Evolutionary conservation across 1,140 invertebrate genomes (phyloP).

Genomic region (Elymnias hypermnestra): DNA sequence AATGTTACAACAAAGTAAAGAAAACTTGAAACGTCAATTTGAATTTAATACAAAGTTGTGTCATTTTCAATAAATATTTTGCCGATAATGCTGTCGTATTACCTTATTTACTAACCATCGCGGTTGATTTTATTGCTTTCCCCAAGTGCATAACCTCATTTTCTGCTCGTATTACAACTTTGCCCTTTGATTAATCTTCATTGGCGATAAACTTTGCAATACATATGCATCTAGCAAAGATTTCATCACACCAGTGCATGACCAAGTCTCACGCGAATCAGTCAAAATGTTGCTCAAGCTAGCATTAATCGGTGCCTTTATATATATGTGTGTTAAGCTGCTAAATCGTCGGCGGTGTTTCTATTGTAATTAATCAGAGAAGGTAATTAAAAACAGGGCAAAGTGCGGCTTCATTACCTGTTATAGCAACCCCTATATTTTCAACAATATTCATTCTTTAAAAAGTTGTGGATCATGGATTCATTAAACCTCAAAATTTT

Average conservation of each 20-base stretch:
- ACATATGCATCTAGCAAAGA: constrained; percentile 25
- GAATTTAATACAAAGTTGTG: too few species aligned
- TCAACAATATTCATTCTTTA: too few species aligned
- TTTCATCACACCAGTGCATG: constrained; percentile 31
- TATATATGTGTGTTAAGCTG: constrained; percentile 60
- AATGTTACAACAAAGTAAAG: too few species aligned
- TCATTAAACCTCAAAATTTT: too few species aligned
- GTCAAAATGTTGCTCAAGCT: constrained; percentile 60
- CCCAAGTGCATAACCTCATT: constrained; percentile 30
- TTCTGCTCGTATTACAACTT: constrained; percentile 15
- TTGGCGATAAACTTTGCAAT: constrained; percentile 38
- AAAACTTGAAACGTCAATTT: too few species aligned
- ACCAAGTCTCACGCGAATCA: constrained; percentile 13
- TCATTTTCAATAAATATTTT: not conserved
- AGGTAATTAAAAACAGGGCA: constrained; percentile 24
- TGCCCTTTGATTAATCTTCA: constrained; percentile 22
- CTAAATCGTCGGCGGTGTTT: constrained; percentile 40
- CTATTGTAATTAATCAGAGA: constrained; percentile 40
- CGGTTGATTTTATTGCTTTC: constrained; percentile 18
- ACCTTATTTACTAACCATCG: constrained; percentile 21
- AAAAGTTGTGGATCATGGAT: too few species aligned
- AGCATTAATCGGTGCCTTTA: constrained; percentile 46
- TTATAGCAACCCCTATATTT: too few species aligned
- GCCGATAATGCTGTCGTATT: not conserved
- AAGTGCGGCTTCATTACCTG: too few species aligned